Conservation (phyloP, 1,140 invertebrate species). For the Reticulitermes speratus region DNA sequence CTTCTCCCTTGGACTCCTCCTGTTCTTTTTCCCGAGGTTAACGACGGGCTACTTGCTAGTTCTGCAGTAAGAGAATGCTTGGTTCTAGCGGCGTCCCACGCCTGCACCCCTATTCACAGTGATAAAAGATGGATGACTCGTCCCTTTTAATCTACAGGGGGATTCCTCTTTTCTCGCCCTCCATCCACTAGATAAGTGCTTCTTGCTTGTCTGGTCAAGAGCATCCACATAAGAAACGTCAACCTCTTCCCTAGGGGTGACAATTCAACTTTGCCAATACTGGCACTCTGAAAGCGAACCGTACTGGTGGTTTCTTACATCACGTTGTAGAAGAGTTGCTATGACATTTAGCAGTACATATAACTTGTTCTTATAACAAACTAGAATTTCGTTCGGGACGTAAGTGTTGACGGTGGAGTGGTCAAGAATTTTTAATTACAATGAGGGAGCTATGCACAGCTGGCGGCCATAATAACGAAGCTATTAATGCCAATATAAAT, state of each 20-base stretch:
- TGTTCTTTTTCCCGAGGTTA: neutral
- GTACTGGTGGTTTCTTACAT: too few species aligned
- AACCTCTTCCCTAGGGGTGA: neutral
- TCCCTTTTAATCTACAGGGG: conserved; percentile 10
- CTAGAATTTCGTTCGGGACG: too few species aligned
- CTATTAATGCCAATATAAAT: too few species aligned
- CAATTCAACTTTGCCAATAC: neutral
- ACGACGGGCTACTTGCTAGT: neutral
- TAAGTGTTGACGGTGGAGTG: too few species aligned
- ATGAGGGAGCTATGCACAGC: too few species aligned
- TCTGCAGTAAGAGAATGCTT: neutral
- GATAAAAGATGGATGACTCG: conserved; percentile 15
- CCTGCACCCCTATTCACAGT: neutral
- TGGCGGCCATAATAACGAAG: too few species aligned
- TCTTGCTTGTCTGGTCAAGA: conserved; percentile 8
- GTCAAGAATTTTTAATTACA: too few species aligned
- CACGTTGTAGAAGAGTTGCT: too few species aligned
- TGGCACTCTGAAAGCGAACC: neutral
- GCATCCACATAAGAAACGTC: conserved; percentile 14
- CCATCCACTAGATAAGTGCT: neutral
- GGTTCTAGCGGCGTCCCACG: neutral
- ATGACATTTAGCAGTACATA: too few species aligned
- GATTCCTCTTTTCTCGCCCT: conserved; percentile 10
- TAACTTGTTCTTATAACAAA: too few species aligned
- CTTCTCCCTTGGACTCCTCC: neutral